Base-by-base conservation (phyloP, 2,113 vertebrate genomes). In the Bubo scandiacus region DNA sequence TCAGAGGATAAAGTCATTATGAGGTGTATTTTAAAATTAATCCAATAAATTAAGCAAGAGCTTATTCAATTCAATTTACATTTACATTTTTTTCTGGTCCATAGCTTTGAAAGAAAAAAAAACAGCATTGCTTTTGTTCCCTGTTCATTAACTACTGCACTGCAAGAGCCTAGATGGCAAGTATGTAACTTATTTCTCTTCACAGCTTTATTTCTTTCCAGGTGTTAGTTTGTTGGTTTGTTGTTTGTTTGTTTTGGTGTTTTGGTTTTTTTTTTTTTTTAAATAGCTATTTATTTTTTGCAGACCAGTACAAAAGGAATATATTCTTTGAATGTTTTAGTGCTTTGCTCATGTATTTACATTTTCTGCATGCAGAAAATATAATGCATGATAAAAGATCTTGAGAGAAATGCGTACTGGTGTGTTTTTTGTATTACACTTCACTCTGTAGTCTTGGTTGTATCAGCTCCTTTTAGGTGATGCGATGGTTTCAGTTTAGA, bases 11-110 rank as follows among this genome's bases (percentile, higher is more conserved):
- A 95, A 95, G 79, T 90, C 75, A 92, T 95, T 94, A 95, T 77
- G 92, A 96, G 73, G 78, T 85, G 73, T 81, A 82, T 92, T 94
- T 96, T 96, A 70, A 96, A 96, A 97, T 95, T 94, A 96, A 96
- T 93, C 73, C 91, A 92, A 91, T 92, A 95, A 97, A 94, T 94
- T 95, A 94, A 71, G 59, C 70, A 86, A 90, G 59, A 86, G 26
- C 58, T 91, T 95, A 94, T 95, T 95, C 86, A 93, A 83, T 89
- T 88, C 45, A 71, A 92, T 88, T 90, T 93, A 59, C 61, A 90
- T 81, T 74, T 82, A 47, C 19, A 38, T 1, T 36, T 42, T 81
- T 84, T 49, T 11, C 65, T 54, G 6, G 42, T 78, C 47, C 6
- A 13, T 13, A 61, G 21, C 38, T 74, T 57, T 71, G 81, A 84